Evolutionary conservation across 2,888 invertebrate genomes (phyloP), one percentile per base, ranked within the genome.

Genomic region (Villa cingulata): DNA sequence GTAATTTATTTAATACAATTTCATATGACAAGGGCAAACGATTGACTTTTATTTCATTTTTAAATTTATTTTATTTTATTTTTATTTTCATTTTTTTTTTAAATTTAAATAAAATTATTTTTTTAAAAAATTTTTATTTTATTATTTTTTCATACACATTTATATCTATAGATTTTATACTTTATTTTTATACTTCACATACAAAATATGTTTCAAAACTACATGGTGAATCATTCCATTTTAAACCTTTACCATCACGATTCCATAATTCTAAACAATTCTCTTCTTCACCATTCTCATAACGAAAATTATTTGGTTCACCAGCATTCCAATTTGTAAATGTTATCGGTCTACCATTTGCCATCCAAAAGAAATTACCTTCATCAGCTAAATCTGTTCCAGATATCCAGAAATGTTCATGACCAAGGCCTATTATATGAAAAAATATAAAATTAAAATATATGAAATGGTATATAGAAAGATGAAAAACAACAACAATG

Each of bases 241-340:
- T 89, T 15, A 91, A 72, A 1, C 90, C 91, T 64, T 90, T 90
- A 52, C 88, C 90, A 62, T 91, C 90, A 53, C 90, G 75, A 70
- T 91, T 70, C 90, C 90, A 90, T 19, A 90, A 72, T 64, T 91
- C 91, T 53, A 91, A 64, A 58, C 91, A 91, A 68, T 91, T 89
- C 64, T 91, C 91, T 65, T 90, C 89, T 67, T 91, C 90, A 7
- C 90, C 90, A 62, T 90, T 90, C 67, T 91, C 91, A 49, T 70
- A 70, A 55, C 87, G 81, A 76, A 91, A 91, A 72, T 91, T 91
- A 70, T 91, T 91, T 1, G 91, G 91, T 62, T 91, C 91, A 0
- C 90, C 90, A 1, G 89, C 86, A 72, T 90, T 90, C 89, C 89
- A 90, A 69, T 90, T 90, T 56, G 88, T 88, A 70, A 87, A 91